These are phyloP conservation scores for Steromphala cineraria DNA, from an alignment of 2,888 invertebrate genomes.

Conservation along the genomic window DNA sequence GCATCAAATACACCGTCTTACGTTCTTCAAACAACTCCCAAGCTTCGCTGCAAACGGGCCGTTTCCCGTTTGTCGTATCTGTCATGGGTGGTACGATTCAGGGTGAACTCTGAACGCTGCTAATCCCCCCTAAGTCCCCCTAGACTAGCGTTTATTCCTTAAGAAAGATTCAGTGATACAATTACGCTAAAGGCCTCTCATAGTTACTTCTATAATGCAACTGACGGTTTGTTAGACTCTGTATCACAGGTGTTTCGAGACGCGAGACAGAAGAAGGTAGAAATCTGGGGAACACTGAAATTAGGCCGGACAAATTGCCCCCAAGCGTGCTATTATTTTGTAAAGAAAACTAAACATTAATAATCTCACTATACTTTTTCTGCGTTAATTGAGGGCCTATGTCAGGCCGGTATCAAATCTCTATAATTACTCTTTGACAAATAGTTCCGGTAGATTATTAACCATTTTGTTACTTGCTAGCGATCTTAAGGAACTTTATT, in stretches of 20 bases:
- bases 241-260: neutral
- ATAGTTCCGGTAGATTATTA: neutral
- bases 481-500: too few species aligned
- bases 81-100: neutral
- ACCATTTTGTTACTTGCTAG: neutral
- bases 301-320: constrained; percentile 10
- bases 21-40: neutral
- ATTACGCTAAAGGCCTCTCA: constrained; percentile 4
- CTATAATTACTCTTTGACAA: neutral
- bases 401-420: neutral
- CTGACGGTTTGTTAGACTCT: neutral
- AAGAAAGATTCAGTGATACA: constrained; percentile 11
- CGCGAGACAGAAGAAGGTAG: neutral
- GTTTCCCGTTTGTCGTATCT: constrained; percentile 10
- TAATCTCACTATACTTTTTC: neutral
- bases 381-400: neutral
- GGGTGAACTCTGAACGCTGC: neutral
- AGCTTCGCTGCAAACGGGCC: neutral
- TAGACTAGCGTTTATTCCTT: constrained; percentile 9
- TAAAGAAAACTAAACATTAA: constrained; percentile 11
- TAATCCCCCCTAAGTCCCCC: constrained; percentile 3
- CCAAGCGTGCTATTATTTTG: constrained; percentile 6
- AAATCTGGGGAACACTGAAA: neutral
- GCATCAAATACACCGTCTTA: neutral
- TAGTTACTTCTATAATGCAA: constrained; percentile 7